Base-by-base conservation (phyloP, 2,888 invertebrate genomes). In the Eilema sororculum region DNA sequence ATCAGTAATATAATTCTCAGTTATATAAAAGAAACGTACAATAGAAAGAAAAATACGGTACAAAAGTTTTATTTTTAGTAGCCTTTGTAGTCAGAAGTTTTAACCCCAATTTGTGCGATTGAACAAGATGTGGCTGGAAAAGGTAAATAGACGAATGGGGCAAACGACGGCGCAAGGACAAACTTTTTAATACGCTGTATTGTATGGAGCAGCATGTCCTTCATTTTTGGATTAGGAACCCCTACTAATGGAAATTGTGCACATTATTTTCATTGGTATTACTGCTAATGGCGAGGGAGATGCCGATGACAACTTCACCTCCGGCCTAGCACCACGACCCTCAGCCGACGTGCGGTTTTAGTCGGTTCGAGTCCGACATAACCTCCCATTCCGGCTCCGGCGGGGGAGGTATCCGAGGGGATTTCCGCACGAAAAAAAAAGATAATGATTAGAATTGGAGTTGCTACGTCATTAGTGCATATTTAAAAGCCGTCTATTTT, bases 81-180 rank as follows among this genome's bases (percentile, higher is more conserved):
- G 59, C 37, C 22, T 67, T 69, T 65, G 60, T 69, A 60, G 68
- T 57, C 61, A 72, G 69, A 76, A 77, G 76, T 80, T 83, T 82
- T 81, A 74, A 82, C 84, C 80, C 82, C 81, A 82, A 78, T 85
- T 80, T 79, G 72, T 78, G 77, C 80, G 80, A 75, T 78, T 76
- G 75, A 77, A 78, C 68, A 76, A 75, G 68, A 74, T 71, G 67
- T 71, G 73, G 73, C 76, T 77, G 78, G 75, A 75, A 79, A 82
- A 82, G 77, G 79, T 77, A 82, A 82, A 82, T 77, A 80, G 67
- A 78, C 73, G 73, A 77, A 76, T 64, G 67, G 74, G 82, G 68
- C 76, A 71, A 72, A 71, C 73, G 67, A 16, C 65, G 67, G 58
- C 69, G 72, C 59, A 72, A 30, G 33, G 75, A 69, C 46, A 75